These are phyloP conservation scores for Carlito syrichta DNA, from an alignment of 2,113 vertebrate species.

Conservation along the genomic window DNA sequence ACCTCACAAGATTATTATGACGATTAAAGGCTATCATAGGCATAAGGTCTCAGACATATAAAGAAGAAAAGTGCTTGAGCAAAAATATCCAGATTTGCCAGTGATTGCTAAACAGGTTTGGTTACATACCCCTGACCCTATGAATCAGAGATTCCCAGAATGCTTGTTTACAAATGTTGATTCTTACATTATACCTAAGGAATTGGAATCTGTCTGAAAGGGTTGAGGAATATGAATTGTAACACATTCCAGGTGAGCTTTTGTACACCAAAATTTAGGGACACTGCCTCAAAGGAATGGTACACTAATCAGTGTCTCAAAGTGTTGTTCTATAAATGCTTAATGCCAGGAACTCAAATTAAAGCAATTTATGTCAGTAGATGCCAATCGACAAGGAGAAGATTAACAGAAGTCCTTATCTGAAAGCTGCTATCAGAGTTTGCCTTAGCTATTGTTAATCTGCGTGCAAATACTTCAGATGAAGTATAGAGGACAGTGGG, in stretches of 20 bases:
- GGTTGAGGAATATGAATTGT: not conserved
- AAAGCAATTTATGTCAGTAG: conserved; percentile 1
- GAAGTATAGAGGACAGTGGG: not conserved
- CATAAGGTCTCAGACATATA: not conserved
- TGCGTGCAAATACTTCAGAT: not conserved
- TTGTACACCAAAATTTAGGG: not conserved
- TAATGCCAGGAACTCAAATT: not conserved
- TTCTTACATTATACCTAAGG: not conserved
- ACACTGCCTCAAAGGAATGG: not conserved
- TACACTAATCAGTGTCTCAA: conserved; percentile 1
- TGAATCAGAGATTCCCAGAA: not conserved
- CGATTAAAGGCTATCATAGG: not conserved
- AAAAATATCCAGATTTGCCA: not conserved
- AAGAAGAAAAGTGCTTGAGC: not conserved
- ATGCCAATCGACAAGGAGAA: not conserved
- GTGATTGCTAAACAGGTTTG: not conserved
- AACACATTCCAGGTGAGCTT: not conserved
- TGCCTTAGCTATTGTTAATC: not conserved
- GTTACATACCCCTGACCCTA: not conserved
- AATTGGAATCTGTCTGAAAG: not conserved
- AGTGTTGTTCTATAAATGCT: conserved; percentile 14
- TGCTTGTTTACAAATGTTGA: not conserved
- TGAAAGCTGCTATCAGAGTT: not conserved
- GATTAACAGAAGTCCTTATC: not conserved
- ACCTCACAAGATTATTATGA: not conserved